These are phyloP conservation scores for Leucoraja erinaceus DNA, from an alignment of 2,113 vertebrate species.

Conservation along the genomic window DNA sequence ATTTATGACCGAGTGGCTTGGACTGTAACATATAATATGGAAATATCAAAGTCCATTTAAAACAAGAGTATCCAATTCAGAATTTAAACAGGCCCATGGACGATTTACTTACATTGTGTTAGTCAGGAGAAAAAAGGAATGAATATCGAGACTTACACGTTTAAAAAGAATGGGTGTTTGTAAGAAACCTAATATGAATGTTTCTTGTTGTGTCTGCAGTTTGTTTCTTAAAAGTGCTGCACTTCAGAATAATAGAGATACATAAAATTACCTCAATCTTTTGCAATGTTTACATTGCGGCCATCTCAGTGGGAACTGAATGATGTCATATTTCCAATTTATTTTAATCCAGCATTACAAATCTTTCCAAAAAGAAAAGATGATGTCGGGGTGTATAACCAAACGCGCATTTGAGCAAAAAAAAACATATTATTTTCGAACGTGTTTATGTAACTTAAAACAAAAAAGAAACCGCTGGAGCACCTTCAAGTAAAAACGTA, in stretches of 20 bases:
- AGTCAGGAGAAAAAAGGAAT: neutral
- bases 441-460: too few species aligned
- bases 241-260: neutral
- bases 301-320: constrained; percentile 3
- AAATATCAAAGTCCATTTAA: neutral
- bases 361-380: neutral
- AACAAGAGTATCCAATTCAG: neutral
- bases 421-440: too few species aligned
- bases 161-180: neutral
- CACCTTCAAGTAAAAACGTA: neutral
- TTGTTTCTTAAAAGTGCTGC: neutral
- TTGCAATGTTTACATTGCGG: constrained; percentile 25
- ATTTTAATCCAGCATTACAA: neutral
- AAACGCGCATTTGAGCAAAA: neutral
- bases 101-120: neutral
- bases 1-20: neutral
- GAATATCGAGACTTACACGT: neutral
- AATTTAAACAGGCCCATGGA: neutral
- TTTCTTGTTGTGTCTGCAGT: neutral
- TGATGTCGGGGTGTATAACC: neutral
- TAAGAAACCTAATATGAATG: neutral
- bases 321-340: constrained; percentile 22
- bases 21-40: neutral
- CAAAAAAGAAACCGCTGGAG: neutral
- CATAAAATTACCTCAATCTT: constrained; percentile 16